A percentile compares a stretch with the other conserved stretches of the same genome.
Conservation (phyloP, 2,888 invertebrate species). For the Coelopa pilipes region DNA sequence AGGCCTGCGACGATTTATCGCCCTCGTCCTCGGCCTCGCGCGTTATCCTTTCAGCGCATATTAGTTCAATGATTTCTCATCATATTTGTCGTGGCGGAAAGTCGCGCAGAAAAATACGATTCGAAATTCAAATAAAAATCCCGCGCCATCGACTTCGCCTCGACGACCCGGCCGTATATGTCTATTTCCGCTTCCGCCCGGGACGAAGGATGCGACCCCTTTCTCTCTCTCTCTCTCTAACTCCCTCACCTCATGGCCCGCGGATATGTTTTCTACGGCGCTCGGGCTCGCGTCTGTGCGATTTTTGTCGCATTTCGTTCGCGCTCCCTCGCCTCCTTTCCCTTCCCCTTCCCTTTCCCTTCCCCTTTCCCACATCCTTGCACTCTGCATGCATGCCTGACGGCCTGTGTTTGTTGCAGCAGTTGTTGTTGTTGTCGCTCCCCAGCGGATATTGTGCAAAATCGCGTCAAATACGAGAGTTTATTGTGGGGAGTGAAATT, state of each 20-base stretch:
- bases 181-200: conserved; percentile 34
- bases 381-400: conserved; percentile 22
- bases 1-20: conserved; percentile 32
- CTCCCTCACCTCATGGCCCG: conserved; percentile 23
- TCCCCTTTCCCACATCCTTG: conserved; percentile 58
- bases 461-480: background rate
- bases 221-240: background rate
- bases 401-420: conserved; percentile 32
- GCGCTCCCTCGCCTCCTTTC: conserved; percentile 55
- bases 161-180: conserved; percentile 17
- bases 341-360: conserved; percentile 52
- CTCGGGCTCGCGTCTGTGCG: conserved; percentile 44
- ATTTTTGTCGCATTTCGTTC: conserved; percentile 65
- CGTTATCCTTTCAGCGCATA: conserved; percentile 35
- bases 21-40: conserved; percentile 13
- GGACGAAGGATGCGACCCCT: background rate
- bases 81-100: conserved; percentile 34
- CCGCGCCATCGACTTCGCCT: conserved; percentile 1
- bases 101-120: conserved; percentile 28
- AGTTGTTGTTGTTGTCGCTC: background rate
- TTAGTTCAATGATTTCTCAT: conserved; percentile 42
- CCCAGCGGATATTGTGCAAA: conserved; percentile 21
- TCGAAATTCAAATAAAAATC: conserved; percentile 28
- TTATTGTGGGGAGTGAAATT: too few relatives aligned
- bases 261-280: conserved; percentile 59